phyloP scores from a whole-genome alignment of 2,113 vertebrate species.

The Pachyramphus minor region DNA sequence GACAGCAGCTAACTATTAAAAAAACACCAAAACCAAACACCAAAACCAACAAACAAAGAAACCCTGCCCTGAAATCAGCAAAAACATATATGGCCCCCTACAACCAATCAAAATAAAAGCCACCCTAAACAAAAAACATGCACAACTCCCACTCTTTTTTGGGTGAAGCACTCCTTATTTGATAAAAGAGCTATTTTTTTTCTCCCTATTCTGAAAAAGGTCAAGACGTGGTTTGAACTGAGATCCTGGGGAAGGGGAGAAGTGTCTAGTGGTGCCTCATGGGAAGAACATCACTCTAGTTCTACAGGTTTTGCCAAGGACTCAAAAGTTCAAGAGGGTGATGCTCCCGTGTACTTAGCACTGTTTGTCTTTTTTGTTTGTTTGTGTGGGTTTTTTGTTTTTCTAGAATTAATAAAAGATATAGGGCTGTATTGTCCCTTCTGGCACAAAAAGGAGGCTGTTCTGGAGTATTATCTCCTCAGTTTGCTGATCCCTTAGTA shows the following conservation, averaged over 20 bases:
- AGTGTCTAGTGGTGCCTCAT: background rate
- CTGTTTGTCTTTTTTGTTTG: background rate
- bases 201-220: background rate
- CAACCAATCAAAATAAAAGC: background rate
- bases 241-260: background rate
- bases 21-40: background rate
- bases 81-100: fast-evolving
- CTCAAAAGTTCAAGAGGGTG: background rate
- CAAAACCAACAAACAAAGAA: background rate
- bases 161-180: background rate
- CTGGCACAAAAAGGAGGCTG: background rate
- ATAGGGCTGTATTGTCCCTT: background rate
- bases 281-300: background rate
- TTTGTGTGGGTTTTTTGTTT: background rate
- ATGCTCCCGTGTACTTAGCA: background rate
- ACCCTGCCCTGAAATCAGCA: background rate
- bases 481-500: background rate
- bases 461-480: background rate
- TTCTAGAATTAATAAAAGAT: background rate
- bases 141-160: background rate
- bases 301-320: background rate
- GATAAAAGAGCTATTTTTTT: fast-evolving
- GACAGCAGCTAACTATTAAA: background rate
- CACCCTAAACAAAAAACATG: background rate
- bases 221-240: background rate